These are phyloP conservation scores for Sesamia inferens DNA, from an alignment of 2,888 invertebrate species.

Conservation along the genomic window DNA sequence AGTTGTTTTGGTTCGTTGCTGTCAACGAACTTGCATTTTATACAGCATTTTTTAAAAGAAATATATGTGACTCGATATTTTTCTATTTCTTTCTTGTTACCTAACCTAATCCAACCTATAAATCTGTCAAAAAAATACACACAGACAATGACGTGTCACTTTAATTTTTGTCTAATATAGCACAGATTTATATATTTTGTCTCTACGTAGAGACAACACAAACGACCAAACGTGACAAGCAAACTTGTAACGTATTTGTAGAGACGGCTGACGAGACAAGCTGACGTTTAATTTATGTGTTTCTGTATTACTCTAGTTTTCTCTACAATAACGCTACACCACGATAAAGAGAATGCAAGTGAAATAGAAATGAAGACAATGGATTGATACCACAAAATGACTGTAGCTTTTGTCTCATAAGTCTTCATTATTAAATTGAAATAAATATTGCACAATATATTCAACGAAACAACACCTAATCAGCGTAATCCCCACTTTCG, in stretches of 20 bases:
- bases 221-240: conserved; percentile 39
- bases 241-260: conserved; percentile 52
- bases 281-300: conserved; percentile 41
- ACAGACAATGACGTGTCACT: background rate
- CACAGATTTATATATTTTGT: background rate
- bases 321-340: conserved; percentile 14
- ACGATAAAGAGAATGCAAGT: conserved; percentile 4
- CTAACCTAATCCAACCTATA: background rate
- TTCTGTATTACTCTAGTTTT: conserved; percentile 9
- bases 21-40: background rate
- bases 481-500: background rate
- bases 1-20: background rate
- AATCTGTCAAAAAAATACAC: too few species aligned
- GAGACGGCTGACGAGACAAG: conserved; percentile 32
- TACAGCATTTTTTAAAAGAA: too few species aligned
- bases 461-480: background rate
- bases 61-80: background rate
- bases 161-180: background rate
- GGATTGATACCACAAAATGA: background rate
- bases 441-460: background rate
- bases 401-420: background rate
- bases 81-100: background rate
- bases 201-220: conserved; percentile 1
- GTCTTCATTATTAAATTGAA: background rate
- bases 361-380: conserved; percentile 6